A percentile compares a stretch with the other conserved stretches of the same genome.
Evolutionary conservation across 1,140 invertebrate species (phyloP).

Genomic region (Panulirus ornatus): DNA sequence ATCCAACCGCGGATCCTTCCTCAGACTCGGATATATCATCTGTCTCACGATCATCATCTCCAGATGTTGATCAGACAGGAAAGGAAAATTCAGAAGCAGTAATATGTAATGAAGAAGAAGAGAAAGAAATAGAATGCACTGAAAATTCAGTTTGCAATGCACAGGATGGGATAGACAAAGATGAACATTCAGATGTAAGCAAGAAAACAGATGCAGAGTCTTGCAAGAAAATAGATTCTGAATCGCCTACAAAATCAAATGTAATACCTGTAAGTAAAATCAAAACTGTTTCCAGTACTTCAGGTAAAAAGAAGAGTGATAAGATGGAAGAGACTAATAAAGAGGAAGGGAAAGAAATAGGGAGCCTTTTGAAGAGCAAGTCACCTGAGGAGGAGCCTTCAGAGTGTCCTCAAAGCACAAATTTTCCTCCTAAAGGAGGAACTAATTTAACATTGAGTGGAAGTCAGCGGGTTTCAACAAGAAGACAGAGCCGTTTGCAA

Average conservation of each 20-base stretch:
- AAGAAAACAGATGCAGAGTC: not conserved
- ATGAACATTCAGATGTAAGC: not conserved
- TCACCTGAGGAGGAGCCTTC: not conserved
- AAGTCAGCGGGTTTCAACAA: constrained; percentile 23
- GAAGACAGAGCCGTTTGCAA: constrained; percentile 25
- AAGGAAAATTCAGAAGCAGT: not conserved
- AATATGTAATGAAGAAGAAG: not conserved
- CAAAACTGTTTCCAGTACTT: not conserved
- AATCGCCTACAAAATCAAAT: not conserved
- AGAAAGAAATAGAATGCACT: not conserved
- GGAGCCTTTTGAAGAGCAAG: not conserved
- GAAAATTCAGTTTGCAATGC: not conserved
- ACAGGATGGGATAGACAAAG: constrained; percentile 24
- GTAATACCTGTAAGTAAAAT: not conserved
- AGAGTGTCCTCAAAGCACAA: not conserved
- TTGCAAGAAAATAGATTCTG: not conserved
- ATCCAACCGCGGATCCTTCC: constrained; percentile 17
- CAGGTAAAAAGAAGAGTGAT: constrained; percentile 3
- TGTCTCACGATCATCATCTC: constrained; percentile 20
- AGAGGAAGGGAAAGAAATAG: not conserved
- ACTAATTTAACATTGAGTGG: not conserved
- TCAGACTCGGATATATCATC: constrained; percentile 5
- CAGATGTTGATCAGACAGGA: not conserved
- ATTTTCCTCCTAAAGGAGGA: not conserved
- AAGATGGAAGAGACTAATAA: not conserved